Evolutionary conservation across 2,888 invertebrate genomes (phyloP).

Genomic region (Sphinx pinastri): DNA sequence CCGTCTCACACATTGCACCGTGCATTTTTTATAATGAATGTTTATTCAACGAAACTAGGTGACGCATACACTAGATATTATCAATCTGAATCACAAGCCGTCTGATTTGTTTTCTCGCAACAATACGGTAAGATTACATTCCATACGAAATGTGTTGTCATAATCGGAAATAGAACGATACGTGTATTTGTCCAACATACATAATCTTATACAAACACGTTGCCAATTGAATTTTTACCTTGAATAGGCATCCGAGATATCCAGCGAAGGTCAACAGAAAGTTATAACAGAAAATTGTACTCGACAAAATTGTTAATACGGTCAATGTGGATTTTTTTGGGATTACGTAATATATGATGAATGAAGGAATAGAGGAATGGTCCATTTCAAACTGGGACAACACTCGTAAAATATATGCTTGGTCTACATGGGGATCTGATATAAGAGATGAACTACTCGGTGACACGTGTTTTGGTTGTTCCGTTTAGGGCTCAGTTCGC

Average conservation of each 20-base stretch:
- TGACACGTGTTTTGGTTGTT: constrained; percentile 7
- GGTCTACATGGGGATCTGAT: background rate
- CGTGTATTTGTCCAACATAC: constrained; percentile 7
- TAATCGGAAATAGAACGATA: constrained; percentile 17
- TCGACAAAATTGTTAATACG: background rate
- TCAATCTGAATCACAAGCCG: constrained; percentile 10
- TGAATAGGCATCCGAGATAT: constrained; percentile 19
- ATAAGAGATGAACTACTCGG: background rate
- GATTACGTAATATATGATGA: constrained; percentile 11
- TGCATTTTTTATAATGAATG: background rate
- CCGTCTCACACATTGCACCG: background rate
- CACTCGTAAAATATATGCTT: constrained; percentile 1
- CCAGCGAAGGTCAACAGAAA: constrained; percentile 17
- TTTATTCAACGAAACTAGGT: constrained; percentile 9
- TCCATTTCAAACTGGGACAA: constrained; percentile 3
- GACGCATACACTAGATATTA: constrained; percentile 3
- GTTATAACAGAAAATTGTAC: background rate
- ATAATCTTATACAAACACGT: constrained; percentile 17
- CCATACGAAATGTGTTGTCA: constrained; percentile 6
- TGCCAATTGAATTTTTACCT: constrained; percentile 16
- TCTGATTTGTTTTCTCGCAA: constrained; percentile 21
- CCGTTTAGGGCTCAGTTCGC: background rate
- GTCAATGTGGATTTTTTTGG: background rate
- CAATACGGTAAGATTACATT: constrained; percentile 12
- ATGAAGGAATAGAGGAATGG: background rate